Evolutionary conservation across 2,888 invertebrate species (phyloP).

Genomic region (Volucella inflata): DNA sequence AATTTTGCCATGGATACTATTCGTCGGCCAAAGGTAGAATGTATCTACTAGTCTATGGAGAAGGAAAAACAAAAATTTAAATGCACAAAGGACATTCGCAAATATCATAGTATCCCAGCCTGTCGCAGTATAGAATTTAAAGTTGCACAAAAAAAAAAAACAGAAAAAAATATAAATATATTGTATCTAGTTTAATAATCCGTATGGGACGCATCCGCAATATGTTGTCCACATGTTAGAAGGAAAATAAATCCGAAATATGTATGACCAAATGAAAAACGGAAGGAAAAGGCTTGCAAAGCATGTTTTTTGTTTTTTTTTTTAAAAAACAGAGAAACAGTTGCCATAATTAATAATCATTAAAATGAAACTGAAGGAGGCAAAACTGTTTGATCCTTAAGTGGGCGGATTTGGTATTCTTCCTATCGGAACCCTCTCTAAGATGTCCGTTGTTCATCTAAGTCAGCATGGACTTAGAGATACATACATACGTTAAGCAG

Average conservation of each 20-base stretch:
- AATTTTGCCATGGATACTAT: slow-evolving; percentile 34
- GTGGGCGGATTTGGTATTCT: slow-evolving; percentile 67
- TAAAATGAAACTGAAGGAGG: slow-evolving; percentile 63
- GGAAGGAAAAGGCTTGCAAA: slow-evolving; percentile 48
- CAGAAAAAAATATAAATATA: slow-evolving; percentile 4
- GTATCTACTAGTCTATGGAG: slow-evolving; percentile 11
- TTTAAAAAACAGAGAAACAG: slow-evolving; percentile 31
- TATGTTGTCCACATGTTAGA: slow-evolving; percentile 62
- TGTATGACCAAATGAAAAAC: not conserved
- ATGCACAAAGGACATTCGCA: slow-evolving; percentile 65
- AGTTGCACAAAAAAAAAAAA: slow-evolving; percentile 41
- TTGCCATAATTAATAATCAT: slow-evolving; percentile 74
- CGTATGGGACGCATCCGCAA: slow-evolving; percentile 39
- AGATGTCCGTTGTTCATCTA: no score
- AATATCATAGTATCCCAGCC: slow-evolving; percentile 50
- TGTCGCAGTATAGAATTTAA: slow-evolving; percentile 56
- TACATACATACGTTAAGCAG: slow-evolving; percentile 10
- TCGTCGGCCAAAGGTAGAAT: not conserved
- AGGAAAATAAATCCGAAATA: not conserved
- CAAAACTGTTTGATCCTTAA: slow-evolving; percentile 55
- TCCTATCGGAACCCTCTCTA: slow-evolving; percentile 2
- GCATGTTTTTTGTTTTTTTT: no score
- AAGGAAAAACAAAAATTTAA: slow-evolving; percentile 52
- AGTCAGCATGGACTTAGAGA: no score
- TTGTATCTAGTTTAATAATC: slow-evolving; percentile 3